Percentiles rank a stretch among this genome's conserved stretches.
phyloP scores from a whole-genome alignment of 2,888 invertebrate genomes.

The Melikaiella ostensackeni region DNA sequence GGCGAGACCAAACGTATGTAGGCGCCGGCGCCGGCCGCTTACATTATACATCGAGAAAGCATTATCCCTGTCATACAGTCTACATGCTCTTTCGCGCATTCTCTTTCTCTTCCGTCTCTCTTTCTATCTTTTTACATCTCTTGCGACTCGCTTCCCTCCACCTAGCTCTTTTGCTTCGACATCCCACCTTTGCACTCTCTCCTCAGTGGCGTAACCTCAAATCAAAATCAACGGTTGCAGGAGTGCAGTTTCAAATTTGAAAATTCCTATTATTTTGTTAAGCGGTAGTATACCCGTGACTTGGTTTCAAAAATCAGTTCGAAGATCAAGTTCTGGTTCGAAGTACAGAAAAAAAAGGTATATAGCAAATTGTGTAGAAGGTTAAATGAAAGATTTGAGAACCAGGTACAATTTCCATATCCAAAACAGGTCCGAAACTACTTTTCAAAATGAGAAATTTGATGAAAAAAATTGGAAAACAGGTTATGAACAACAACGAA shows the following conservation, averaged over 20 bases:
- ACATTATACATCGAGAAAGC: slow-evolving; percentile 64
- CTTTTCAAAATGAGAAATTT: too few relatives aligned
- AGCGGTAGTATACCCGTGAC: too few relatives aligned
- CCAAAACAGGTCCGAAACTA: too few relatives aligned
- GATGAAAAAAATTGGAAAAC: too few relatives aligned
- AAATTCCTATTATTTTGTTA: too few relatives aligned
- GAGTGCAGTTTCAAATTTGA: not conserved
- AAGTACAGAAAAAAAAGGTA: too few relatives aligned
- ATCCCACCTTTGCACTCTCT: slow-evolving; percentile 13
- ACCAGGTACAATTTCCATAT: too few relatives aligned
- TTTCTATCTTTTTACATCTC: slow-evolving; percentile 47
- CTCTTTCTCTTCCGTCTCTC: slow-evolving; percentile 37
- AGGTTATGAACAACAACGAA: too few relatives aligned
- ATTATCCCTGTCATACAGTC: slow-evolving; percentile 63
- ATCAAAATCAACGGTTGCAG: not conserved
- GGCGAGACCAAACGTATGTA: slow-evolving; percentile 64
- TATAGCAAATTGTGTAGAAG: too few relatives aligned
- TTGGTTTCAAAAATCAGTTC: too few relatives aligned
- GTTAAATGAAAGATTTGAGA: too few relatives aligned
- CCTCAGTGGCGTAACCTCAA: slow-evolving; percentile 1
- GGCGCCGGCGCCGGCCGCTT: slow-evolving; percentile 70
- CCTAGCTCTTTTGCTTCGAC: not conserved
- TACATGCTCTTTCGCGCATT: slow-evolving; percentile 52
- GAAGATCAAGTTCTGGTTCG: too few relatives aligned
- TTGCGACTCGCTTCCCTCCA: slow-evolving; percentile 18